Evolutionary conservation across 1,140 invertebrate genomes (phyloP).

Genomic region (Drosophila pandora): DNA sequence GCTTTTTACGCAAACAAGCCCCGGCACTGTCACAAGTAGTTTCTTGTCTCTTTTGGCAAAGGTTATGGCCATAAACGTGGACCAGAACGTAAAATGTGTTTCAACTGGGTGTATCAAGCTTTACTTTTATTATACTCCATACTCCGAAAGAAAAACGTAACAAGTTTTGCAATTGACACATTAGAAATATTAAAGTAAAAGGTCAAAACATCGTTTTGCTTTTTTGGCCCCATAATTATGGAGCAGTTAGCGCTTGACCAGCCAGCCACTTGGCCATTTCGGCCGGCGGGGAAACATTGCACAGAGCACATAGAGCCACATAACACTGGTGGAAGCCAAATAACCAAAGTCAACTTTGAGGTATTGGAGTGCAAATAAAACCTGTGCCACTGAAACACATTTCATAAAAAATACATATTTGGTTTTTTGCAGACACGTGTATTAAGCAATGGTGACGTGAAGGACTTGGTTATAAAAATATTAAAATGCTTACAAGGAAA

Average conservation of each 20-base stretch:
- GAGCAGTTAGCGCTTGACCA: conserved; percentile 61
- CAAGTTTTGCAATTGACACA: conserved; percentile 26
- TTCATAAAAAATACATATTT: neutral
- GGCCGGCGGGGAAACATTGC: conserved; percentile 17
- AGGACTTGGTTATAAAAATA: conserved; percentile 9
- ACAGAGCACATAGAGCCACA: conserved; percentile 24
- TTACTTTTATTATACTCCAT: neutral
- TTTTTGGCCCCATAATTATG: conserved; percentile 52
- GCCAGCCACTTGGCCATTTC: conserved; percentile 33
- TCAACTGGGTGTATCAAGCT: conserved; percentile 10
- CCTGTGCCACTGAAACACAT: conserved; percentile 12
- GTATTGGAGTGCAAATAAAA: conserved; percentile 23
- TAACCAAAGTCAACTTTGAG: conserved; percentile 19
- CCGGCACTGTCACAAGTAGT: neutral
- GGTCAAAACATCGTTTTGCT: conserved; percentile 30
- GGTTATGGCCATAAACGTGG: conserved; percentile 17
- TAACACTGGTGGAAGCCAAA: neutral
- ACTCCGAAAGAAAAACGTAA: conserved; percentile 12
- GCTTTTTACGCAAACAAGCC: conserved; percentile 6
- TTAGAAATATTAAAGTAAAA: conserved; percentile 32
- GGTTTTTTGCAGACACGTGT: conserved; percentile 3
- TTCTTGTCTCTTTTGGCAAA: conserved; percentile 9
- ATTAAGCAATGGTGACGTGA: conserved; percentile 3
- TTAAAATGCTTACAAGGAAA: neutral
- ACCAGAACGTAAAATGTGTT: conserved; percentile 11